Percentiles rank a stretch among this genome's conserved stretches.
Evolutionary conservation across 2,113 vertebrate genomes (phyloP).

Genomic region (Daubentonia madagascariensis): DNA sequence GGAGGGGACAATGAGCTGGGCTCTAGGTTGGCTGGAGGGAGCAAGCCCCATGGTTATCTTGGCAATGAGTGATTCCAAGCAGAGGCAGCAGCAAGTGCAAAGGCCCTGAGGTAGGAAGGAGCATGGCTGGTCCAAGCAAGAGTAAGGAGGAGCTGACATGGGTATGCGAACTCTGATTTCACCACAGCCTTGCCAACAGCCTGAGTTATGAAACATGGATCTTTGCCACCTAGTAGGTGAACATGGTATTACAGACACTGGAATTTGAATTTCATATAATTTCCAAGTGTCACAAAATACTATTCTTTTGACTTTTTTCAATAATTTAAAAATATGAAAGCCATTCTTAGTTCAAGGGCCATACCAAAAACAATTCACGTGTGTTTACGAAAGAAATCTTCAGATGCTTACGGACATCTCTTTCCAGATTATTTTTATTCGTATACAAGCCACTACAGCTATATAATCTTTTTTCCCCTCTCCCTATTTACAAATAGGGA

Average conservation of each 20-base stretch:
- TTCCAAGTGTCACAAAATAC: slow-evolving; percentile 5
- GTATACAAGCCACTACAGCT: neutral
- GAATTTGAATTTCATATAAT: neutral
- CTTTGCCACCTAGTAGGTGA: neutral
- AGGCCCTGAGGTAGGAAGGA: neutral
- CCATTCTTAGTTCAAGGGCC: neutral
- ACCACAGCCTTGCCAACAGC: neutral
- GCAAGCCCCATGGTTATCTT: neutral
- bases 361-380: neutral
- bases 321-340: neutral
- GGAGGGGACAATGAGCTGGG: neutral
- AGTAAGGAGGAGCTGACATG: neutral
- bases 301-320: neutral
- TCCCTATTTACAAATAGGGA: neutral
- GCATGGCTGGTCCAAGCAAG: neutral
- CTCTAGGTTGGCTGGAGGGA: neutral
- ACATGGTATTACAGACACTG: neutral
- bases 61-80: neutral
- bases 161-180: neutral
- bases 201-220: neutral
- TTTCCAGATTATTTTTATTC: neutral
- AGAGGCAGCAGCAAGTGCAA: neutral
- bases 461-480: neutral
- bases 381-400: neutral
- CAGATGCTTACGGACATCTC: neutral